Conservation (phyloP, 2,113 vertebrate genomes). For the Pluvianellus socialis region DNA sequence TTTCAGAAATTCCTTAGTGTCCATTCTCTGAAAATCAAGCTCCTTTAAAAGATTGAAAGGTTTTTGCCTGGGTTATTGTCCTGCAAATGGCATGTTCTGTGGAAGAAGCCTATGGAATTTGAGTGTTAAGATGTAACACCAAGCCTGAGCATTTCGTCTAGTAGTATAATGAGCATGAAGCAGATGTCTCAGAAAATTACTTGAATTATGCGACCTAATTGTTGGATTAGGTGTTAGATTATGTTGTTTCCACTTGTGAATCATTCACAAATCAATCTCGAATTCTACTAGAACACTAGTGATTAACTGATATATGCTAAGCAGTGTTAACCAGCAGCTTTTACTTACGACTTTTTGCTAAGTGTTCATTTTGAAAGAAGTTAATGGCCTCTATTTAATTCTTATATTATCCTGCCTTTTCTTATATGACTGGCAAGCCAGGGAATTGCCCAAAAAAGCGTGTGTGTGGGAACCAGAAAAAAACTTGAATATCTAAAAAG, state of each 20-base stretch:
- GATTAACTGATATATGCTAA: background rate
- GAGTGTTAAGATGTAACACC: background rate
- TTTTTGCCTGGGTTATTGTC: background rate
- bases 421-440: background rate
- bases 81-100: background rate
- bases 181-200: background rate
- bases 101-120: background rate
- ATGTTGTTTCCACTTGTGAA: background rate
- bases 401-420: background rate
- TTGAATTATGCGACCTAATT: background rate
- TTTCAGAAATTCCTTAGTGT: background rate
- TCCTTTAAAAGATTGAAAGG: background rate
- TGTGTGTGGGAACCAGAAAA: background rate
- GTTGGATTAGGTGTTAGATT: background rate
- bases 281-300: background rate
- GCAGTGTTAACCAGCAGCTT: background rate
- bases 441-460: background rate
- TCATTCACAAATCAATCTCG: background rate
- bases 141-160: background rate
- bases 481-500: background rate
- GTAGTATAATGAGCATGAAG: background rate
- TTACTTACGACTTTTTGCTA: background rate
- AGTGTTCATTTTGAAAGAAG: background rate
- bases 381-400: background rate
- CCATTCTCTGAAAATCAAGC: background rate